Percentiles rank a stretch among this genome's conserved stretches.
Evolutionary conservation across 1,140 invertebrate species (phyloP).

Genomic region (Nasonia longicornis): DNA sequence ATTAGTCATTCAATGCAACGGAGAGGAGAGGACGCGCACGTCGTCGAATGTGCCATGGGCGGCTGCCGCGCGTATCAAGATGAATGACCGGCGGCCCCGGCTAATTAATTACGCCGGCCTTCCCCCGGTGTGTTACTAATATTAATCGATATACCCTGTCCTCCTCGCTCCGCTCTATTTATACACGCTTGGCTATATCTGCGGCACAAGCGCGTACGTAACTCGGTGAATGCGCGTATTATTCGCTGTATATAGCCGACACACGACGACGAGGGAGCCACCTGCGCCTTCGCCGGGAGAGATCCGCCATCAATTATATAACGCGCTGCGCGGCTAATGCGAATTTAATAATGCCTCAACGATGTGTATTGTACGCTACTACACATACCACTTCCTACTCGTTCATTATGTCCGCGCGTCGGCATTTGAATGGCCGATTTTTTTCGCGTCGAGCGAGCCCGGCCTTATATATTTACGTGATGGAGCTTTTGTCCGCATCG

Average conservation of each 20-base stretch:
- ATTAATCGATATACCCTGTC: slow-evolving; percentile 56
- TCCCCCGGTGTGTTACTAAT: slow-evolving; percentile 56
- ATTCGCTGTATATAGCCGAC: neutral
- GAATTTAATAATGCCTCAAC: slow-evolving; percentile 41
- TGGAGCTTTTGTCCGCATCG: neutral
- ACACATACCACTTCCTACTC: too few species aligned
- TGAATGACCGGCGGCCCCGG: slow-evolving; percentile 49
- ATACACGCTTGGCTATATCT: neutral
- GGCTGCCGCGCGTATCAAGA: slow-evolving; percentile 53
- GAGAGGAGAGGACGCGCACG: slow-evolving; percentile 56
- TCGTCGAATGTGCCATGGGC: slow-evolving; percentile 19
- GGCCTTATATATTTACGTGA: too few species aligned
- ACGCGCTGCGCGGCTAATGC: slow-evolving; percentile 26
- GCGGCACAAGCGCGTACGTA: neutral
- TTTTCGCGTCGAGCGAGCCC: neutral
- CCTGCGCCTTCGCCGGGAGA: slow-evolving; percentile 47
- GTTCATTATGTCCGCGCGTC: too few species aligned
- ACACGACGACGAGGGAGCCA: slow-evolving; percentile 46
- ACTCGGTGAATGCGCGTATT: neutral
- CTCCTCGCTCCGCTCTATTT: neutral
- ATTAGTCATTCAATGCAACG: slow-evolving; percentile 47
- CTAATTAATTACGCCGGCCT: slow-evolving; percentile 59
- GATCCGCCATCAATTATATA: slow-evolving; percentile 45
- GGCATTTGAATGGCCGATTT: neutral
- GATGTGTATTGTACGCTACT: too few species aligned